These are phyloP conservation scores for Zalophus californianus DNA, from an alignment of 2,797 vertebrate genomes.

Conservation along the genomic window DNA sequence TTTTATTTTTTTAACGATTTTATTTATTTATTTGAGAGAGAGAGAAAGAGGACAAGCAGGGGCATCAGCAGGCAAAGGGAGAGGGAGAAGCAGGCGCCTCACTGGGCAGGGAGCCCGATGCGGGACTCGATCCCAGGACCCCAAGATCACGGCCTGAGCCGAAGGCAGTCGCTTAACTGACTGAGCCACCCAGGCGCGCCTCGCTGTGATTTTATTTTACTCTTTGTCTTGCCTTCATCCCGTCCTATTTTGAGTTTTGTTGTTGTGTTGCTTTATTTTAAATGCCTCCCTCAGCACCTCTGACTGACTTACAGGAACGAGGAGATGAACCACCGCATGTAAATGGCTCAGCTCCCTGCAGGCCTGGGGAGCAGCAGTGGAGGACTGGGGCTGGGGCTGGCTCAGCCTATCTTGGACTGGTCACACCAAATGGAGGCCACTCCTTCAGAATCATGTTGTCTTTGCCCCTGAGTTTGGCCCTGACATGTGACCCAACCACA, in stretches of 20 bases:
- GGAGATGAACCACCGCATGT: rapidly evolving
- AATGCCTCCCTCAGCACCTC: neutral
- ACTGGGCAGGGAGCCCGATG: neutral
- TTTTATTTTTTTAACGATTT: neutral
- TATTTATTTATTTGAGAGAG: neutral
- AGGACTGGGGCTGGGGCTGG: rapidly evolving
- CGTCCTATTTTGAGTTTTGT: rapidly evolving
- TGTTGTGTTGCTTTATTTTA: neutral
- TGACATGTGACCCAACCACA: neutral
- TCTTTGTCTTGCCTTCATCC: neutral
- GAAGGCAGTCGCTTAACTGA: rapidly evolving
- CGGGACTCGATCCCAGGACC: neutral
- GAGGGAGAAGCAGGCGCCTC: neutral
- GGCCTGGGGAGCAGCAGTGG: neutral
- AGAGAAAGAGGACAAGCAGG: neutral
- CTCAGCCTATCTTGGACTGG: neutral
- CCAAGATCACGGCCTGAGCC: neutral
- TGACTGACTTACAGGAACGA: rapidly evolving
- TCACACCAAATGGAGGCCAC: neutral
- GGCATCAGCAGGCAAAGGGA: neutral
- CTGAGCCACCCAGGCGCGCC: neutral
- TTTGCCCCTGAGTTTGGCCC: constrained; percentile 28
- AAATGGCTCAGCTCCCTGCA: rapidly evolving
- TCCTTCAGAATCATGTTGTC: neutral
- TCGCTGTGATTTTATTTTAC: rapidly evolving